These are phyloP conservation scores for Barnardius zonarius DNA, from an alignment of 2,113 vertebrate genomes.

Conservation along the genomic window DNA sequence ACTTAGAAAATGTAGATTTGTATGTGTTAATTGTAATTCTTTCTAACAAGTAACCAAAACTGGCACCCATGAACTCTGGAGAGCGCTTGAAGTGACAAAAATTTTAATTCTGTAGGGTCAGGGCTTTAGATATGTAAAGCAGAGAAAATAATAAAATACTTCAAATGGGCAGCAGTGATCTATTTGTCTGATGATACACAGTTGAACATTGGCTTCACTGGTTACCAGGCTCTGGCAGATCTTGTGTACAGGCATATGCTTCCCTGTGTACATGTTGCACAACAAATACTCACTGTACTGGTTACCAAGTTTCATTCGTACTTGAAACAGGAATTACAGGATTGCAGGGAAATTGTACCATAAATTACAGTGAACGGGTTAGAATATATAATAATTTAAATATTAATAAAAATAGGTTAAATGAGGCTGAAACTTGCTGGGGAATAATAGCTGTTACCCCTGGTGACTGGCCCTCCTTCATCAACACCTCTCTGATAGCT, in stretches of 20 bases:
- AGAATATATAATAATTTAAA: not conserved
- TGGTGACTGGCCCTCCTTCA: not conserved
- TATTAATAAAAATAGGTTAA: not conserved
- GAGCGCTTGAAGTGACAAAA: not conserved
- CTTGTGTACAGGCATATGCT: not conserved
- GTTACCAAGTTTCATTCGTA: not conserved
- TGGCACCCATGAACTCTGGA: not conserved
- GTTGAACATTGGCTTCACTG: not conserved
- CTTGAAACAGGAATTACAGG: not conserved
- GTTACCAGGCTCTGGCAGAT: not conserved
- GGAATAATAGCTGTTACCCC: not conserved
- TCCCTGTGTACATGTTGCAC: not conserved
- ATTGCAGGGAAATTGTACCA: not conserved
- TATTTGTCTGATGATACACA: not conserved
- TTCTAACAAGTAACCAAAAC: not conserved
- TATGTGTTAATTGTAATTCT: not conserved
- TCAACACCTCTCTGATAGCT: not conserved
- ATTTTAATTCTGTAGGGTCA: not conserved
- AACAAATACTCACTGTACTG: not conserved
- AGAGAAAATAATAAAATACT: not conserved
- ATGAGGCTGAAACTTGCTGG: not conserved
- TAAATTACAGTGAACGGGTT: not conserved
- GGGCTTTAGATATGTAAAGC: not conserved
- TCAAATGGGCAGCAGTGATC: not conserved
- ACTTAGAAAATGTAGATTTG: not conserved